Evolutionary conservation across 2,113 vertebrate genomes (phyloP).

Genomic region (Festucalex cinctus): DNA sequence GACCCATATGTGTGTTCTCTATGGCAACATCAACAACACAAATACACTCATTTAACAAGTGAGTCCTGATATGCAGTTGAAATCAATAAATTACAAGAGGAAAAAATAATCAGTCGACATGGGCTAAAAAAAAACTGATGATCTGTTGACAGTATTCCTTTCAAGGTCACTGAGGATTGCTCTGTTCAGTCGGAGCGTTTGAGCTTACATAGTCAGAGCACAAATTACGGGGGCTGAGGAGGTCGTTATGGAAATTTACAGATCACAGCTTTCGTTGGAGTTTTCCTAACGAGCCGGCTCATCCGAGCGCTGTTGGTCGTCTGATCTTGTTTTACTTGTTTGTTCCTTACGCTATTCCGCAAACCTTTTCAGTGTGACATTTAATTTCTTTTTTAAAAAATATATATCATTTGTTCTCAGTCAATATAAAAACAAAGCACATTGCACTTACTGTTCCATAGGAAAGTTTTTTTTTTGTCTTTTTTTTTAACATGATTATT

Average conservation of each 20-base stretch:
- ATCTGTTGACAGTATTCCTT: conserved; percentile 77
- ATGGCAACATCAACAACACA: conserved; percentile 82
- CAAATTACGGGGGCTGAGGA: conserved; percentile 67
- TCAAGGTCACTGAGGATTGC: conserved; percentile 68
- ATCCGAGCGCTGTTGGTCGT: neutral
- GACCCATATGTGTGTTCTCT: conserved; percentile 79
- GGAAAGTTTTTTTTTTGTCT: conserved; percentile 80
- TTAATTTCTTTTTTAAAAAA: conserved; percentile 82
- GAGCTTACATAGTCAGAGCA: conserved; percentile 72
- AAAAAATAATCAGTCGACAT: conserved; percentile 74
- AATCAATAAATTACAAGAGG: conserved; percentile 75
- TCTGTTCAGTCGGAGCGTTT: conserved; percentile 68
- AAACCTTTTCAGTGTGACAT: conserved; percentile 80
- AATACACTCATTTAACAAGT: conserved; percentile 79
- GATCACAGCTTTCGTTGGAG: conserved; percentile 72
- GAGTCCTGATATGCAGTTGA: conserved; percentile 78
- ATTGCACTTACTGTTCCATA: conserved; percentile 84
- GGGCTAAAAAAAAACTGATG: conserved; percentile 78
- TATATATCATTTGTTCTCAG: conserved; percentile 85
- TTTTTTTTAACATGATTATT: conserved; percentile 75
- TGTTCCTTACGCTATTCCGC: conserved; percentile 73
- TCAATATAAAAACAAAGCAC: conserved; percentile 86
- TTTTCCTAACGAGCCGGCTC: conserved; percentile 61
- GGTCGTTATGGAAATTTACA: conserved; percentile 70
- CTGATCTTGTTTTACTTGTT: conserved; percentile 49